These are phyloP conservation scores for Leptocoma aspasia DNA, from an alignment of 2,113 vertebrate genomes.

Conservation along the genomic window DNA sequence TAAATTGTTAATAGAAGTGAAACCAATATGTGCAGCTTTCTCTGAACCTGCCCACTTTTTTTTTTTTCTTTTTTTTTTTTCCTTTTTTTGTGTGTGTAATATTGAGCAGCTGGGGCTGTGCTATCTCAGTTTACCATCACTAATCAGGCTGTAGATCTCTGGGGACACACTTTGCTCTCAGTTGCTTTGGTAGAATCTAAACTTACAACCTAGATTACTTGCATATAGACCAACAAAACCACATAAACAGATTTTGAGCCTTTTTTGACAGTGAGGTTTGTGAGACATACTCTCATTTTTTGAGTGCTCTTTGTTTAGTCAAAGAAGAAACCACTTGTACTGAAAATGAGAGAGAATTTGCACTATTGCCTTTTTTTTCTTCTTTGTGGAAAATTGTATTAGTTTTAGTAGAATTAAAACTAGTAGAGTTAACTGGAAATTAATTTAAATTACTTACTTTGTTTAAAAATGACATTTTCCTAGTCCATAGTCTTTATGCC, in stretches of 20 bases:
- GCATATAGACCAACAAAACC: not conserved
- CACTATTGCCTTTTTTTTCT: not conserved
- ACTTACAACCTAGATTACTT: not conserved
- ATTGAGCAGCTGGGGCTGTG: not conserved
- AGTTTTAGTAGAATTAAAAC: not conserved
- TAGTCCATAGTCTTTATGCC: not conserved
- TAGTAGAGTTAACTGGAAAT: not conserved
- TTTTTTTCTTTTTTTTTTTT: not conserved
- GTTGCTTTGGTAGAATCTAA: not conserved
- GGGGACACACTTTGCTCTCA: not conserved
- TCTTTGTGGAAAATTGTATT: not conserved
- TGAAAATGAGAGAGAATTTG: constrained; percentile 28
- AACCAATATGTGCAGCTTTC: constrained; percentile 24
- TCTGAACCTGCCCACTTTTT: constrained; percentile 17
- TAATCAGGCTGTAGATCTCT: not conserved
- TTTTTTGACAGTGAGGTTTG: not conserved
- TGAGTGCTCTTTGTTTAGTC: not conserved
- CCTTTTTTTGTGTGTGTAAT: too few species aligned
- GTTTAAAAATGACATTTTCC: not conserved
- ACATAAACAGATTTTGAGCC: not conserved
- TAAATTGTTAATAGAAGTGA: constrained; percentile 47
- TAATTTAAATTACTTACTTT: not conserved
- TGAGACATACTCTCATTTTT: not conserved
- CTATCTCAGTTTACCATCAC: not conserved
- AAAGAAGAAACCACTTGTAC: not conserved